A percentile compares a stretch with the other conserved stretches of the same genome.
Conservation (phyloP, 2,888 invertebrate species). For the Magallana nippona region DNA sequence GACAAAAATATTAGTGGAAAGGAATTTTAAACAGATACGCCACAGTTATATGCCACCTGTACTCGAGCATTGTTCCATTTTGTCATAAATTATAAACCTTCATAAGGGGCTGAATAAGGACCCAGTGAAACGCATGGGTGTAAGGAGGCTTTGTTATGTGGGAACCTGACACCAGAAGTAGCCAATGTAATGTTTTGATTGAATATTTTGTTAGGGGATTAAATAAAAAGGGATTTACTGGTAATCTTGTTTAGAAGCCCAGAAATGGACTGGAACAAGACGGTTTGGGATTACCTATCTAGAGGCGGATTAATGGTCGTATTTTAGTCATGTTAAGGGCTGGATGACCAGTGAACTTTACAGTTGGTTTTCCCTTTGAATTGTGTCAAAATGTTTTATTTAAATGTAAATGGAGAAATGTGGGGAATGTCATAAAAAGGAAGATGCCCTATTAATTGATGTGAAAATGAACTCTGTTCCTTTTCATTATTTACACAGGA, state of each 20-base stretch:
- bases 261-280: not conserved
- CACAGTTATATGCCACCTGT: not conserved
- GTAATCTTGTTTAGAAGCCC: constrained; percentile 24
- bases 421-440: not conserved
- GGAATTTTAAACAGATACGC: not conserved
- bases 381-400: not conserved
- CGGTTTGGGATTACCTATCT: not conserved
- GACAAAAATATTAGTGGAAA: not conserved
- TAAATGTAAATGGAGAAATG: not conserved
- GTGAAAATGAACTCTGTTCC: constrained; percentile 4
- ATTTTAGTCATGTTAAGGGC: not conserved
- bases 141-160: not conserved
- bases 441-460: not conserved
- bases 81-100: constrained; percentile 3
- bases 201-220: not conserved
- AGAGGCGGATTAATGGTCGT: not conserved
- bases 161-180: constrained; percentile 1
- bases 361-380: not conserved
- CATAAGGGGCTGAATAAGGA: not conserved
- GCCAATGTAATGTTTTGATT: constrained; percentile 19
- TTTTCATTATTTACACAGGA: constrained; percentile 73
- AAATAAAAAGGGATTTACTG: constrained; percentile 1
- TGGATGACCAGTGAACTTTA: constrained; percentile 10
- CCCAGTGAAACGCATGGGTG: not conserved
- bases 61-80: not conserved